These are phyloP conservation scores for Corbicula japonica DNA, from an alignment of 2,888 invertebrate genomes.

Conservation along the genomic window DNA sequence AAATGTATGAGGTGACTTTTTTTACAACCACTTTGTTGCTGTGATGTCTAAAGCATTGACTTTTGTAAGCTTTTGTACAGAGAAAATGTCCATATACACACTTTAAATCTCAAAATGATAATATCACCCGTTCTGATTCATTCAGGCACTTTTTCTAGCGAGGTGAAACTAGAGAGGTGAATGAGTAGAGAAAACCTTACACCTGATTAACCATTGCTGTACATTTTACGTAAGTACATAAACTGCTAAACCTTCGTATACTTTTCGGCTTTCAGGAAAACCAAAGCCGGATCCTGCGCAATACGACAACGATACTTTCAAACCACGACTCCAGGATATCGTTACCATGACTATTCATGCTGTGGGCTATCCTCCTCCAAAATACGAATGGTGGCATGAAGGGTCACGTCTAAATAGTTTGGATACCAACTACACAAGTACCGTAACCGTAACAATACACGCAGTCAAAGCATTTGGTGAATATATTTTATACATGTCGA, in stretches of 20 bases:
- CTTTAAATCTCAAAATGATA: too few species aligned
- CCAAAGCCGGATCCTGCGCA: conserved; percentile 21
- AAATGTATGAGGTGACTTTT: too few species aligned
- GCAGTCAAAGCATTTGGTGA: conserved; percentile 21
- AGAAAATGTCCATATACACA: too few species aligned
- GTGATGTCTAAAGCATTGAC: too few species aligned
- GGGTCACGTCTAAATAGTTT: conserved; percentile 10
- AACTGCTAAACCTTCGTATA: background rate
- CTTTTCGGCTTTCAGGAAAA: background rate
- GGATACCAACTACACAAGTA: conserved; percentile 17
- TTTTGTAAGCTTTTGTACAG: too few species aligned
- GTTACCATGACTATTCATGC: conserved; percentile 20
- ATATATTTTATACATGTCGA: conserved; percentile 19
- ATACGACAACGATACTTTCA: conserved; percentile 7
- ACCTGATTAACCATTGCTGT: background rate
- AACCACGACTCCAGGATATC: conserved; percentile 10
- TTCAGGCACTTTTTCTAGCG: too few species aligned
- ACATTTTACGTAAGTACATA: background rate
- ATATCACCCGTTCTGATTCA: too few species aligned
- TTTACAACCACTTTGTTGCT: too few species aligned
- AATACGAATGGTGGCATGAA: conserved; percentile 24
- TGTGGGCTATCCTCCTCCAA: conserved; percentile 23
- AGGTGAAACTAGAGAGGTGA: too few species aligned
- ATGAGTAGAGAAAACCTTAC: too few species aligned
- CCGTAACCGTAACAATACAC: background rate